A percentile compares a stretch with the other conserved stretches of the same genome.
Conservation (phyloP, 2,888 invertebrate genomes). For the Euplexia lucipara region DNA sequence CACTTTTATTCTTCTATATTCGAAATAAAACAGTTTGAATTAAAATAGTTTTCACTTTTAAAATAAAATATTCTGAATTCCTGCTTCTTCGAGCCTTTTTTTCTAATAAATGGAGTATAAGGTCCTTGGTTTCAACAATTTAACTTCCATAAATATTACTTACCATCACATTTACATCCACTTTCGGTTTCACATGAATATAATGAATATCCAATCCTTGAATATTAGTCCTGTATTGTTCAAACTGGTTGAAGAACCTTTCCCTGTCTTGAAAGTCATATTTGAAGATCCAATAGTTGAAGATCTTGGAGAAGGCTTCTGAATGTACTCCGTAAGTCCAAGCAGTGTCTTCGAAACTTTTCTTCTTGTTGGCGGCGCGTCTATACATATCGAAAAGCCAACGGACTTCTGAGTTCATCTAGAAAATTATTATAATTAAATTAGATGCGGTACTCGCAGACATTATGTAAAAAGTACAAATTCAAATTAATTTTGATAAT, state of each 20-base stretch:
- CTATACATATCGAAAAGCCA: conserved; percentile 88
- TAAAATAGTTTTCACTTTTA: too few relatives aligned
- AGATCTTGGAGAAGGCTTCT: conserved; percentile 92
- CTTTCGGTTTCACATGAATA: conserved; percentile 92
- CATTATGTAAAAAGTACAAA: too few relatives aligned
- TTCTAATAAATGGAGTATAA: too few relatives aligned
- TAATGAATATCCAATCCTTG: conserved; percentile 94
- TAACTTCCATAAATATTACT: conserved; percentile 16
- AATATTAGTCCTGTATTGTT: conserved; percentile 94
- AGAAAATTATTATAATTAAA: conserved; percentile 21
- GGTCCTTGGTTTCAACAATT: too few relatives aligned
- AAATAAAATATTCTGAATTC: too few relatives aligned
- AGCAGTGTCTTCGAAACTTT: conserved; percentile 90
- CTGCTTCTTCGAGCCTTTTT: too few relatives aligned
- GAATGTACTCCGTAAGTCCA: conserved; percentile 96
- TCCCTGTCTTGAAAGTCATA: conserved; percentile 92
- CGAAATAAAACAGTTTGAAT: too few relatives aligned
- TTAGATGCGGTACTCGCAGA: too few relatives aligned
- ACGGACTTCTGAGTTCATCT: conserved; percentile 91
- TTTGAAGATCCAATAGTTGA: conserved; percentile 94
- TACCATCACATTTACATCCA: conserved; percentile 76
- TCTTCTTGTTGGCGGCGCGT: conserved; percentile 71
- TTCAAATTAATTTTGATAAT: too few relatives aligned
- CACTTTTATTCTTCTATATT: too few relatives aligned
- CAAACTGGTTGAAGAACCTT: conserved; percentile 92